Evolutionary conservation across 1,140 invertebrate genomes (phyloP).

Genomic region (Drosophila leontia): DNA sequence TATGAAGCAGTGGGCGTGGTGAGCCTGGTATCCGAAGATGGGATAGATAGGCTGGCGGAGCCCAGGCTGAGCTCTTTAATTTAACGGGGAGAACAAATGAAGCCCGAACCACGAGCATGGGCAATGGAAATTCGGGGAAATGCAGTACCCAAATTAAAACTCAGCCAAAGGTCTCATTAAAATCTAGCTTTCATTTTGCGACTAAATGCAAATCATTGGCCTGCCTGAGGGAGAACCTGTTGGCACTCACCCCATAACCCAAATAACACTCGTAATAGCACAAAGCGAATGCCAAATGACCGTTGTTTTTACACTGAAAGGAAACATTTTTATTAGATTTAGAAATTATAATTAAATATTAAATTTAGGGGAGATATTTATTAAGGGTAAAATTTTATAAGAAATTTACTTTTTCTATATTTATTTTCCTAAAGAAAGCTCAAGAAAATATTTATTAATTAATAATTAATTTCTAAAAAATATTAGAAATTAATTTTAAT

Average conservation of each 20-base stretch:
- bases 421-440: no score
- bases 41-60: constrained; percentile 27
- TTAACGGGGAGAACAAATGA: constrained; percentile 50
- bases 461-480: no score
- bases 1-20: constrained; percentile 72
- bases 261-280: constrained; percentile 57
- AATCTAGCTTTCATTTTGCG: constrained; percentile 20
- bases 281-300: constrained; percentile 68
- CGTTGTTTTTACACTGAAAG: constrained; percentile 29
- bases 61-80: constrained; percentile 50
- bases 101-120: constrained; percentile 1
- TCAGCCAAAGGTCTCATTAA: constrained; percentile 21
- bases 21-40: constrained; percentile 26
- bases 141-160: constrained; percentile 23
- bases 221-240: constrained; percentile 19
- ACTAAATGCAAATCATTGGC: constrained; percentile 50
- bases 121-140: constrained; percentile 25
- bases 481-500: no score
- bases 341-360: neutral
- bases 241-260: constrained; percentile 55
- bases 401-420: no score
- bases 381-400: no score
- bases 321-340: neutral
- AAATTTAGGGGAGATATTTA: neutral
- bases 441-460: no score